Percentiles rank a stretch among this genome's conserved stretches.
These are phyloP conservation scores for Clarias fuscus DNA, from an alignment of 2,797 vertebrate genomes.

Conservation along the genomic window DNA sequence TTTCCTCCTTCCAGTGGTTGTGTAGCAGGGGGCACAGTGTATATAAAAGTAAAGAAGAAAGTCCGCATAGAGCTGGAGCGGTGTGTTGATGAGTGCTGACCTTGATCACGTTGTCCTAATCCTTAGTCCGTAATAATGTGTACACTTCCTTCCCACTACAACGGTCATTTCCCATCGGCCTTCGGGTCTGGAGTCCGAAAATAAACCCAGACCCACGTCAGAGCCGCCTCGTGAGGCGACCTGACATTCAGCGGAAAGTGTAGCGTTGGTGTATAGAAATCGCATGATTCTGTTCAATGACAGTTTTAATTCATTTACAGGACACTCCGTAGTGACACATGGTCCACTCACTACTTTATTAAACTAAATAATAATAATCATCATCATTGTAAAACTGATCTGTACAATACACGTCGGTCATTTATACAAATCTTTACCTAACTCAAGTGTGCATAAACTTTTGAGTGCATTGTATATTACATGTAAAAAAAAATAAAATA, in stretches of 20 bases:
- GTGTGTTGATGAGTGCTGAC: conserved; percentile 56
- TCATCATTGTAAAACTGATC: not conserved
- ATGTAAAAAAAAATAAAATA: not conserved
- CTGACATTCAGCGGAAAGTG: conserved; percentile 45
- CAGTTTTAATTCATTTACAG: not conserved
- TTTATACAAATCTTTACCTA: not conserved
- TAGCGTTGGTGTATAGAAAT: not conserved
- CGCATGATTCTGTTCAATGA: not conserved
- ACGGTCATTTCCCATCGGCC: conserved; percentile 55
- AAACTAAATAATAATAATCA: not conserved
- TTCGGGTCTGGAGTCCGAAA: conserved; percentile 52
- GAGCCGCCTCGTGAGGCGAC: conserved; percentile 42
- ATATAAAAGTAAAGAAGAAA: conserved; percentile 43
- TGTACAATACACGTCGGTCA: not conserved
- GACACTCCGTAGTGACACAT: not conserved
- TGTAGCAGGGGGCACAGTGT: not conserved
- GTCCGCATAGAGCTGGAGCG: conserved; percentile 49
- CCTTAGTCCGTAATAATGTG: conserved; percentile 53
- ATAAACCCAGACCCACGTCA: conserved; percentile 52
- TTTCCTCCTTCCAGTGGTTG: not conserved
- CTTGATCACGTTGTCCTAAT: conserved; percentile 59
- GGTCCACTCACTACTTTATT: not conserved
- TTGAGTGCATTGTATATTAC: not conserved
- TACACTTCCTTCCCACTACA: conserved; percentile 50
- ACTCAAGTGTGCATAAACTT: not conserved